Evolutionary conservation across 1,140 invertebrate species (phyloP).

Genomic region (Thrips palmi): DNA sequence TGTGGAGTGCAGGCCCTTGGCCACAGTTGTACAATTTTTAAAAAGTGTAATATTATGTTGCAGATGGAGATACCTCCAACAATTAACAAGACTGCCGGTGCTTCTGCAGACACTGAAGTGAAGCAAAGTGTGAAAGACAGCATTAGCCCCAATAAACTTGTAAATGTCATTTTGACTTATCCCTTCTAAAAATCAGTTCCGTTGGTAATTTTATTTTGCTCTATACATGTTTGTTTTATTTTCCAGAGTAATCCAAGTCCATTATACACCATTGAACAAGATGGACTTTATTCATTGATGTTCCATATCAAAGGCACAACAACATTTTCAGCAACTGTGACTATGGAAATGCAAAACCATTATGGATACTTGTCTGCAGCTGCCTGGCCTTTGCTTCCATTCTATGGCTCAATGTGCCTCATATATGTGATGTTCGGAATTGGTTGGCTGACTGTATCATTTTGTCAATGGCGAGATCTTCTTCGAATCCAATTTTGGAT

Average conservation of each 20-base stretch:
- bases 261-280: constrained; percentile 24
- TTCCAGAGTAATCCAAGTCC: constrained; percentile 19
- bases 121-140: constrained; percentile 4
- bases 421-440: constrained; percentile 70
- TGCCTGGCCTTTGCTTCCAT: constrained; percentile 54
- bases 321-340: constrained; percentile 29
- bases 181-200: constrained; percentile 15
- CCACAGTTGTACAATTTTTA: constrained; percentile 10
- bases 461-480: constrained; percentile 73
- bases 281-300: constrained; percentile 34
- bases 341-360: constrained; percentile 43
- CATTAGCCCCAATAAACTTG: constrained; percentile 9
- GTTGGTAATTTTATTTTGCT: constrained; percentile 9
- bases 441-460: constrained; percentile 67
- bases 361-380: constrained; percentile 56
- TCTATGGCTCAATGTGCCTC: constrained; percentile 80
- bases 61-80: constrained; percentile 9
- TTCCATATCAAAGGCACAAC: constrained; percentile 19
- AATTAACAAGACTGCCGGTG: background rate
- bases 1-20: constrained; percentile 17
- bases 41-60: constrained; percentile 7
- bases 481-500: constrained; percentile 93
- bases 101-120: background rate
- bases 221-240: constrained; percentile 6
- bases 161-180: constrained; percentile 19